These are phyloP conservation scores for Onychomys arenicola DNA, from an alignment of 2,797 vertebrate genomes.

Conservation along the genomic window DNA sequence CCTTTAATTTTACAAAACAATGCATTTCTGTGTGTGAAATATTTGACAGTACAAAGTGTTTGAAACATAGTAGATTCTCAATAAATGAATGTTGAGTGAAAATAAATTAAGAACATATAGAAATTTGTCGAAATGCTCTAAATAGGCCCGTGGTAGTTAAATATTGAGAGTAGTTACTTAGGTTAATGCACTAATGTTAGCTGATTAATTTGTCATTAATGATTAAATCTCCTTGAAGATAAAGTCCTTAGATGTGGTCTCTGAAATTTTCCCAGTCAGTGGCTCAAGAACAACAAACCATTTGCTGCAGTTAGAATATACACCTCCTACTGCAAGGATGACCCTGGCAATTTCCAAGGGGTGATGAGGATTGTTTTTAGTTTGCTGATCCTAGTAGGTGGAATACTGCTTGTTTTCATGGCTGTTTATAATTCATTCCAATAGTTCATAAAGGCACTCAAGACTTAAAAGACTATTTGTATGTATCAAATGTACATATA, in stretches of 20 bases:
- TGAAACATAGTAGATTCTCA: neutral
- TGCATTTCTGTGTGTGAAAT: neutral
- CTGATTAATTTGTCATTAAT: neutral
- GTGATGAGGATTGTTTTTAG: neutral
- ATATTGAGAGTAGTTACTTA: neutral
- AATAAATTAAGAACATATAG: neutral
- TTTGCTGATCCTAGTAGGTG: neutral
- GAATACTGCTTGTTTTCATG: neutral
- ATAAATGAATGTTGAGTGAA: neutral
- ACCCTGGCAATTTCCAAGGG: neutral
- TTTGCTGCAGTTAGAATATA: neutral
- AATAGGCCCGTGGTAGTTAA: neutral
- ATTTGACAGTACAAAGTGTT: neutral
- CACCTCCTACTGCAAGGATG: neutral
- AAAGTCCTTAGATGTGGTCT: neutral
- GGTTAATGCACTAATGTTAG: neutral
- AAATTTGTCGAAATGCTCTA: neutral
- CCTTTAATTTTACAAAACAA: neutral
- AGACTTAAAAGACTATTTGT: conserved; percentile 25
- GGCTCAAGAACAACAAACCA: neutral
- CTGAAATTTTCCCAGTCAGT: neutral
- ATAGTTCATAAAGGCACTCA: neutral
- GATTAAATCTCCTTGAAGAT: conserved; percentile 12
- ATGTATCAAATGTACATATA: neutral
- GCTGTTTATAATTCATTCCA: neutral